Conservation (phyloP, 2,797 vertebrate species). For the Pogoniulus pusillus region DNA sequence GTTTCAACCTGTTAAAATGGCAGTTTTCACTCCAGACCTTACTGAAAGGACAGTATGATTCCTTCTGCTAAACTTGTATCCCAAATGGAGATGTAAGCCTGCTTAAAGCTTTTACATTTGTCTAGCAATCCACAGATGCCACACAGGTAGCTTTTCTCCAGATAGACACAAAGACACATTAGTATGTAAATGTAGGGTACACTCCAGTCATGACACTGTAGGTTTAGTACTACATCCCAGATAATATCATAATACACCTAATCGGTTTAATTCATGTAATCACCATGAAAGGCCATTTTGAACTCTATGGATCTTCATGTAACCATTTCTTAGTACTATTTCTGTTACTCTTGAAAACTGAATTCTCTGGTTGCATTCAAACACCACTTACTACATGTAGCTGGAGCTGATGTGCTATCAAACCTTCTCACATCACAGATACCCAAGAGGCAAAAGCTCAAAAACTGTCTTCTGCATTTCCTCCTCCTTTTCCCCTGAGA, state of each 20-base stretch:
- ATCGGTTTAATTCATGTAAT: neutral
- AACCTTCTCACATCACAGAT: neutral
- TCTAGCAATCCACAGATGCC: conserved; percentile 46
- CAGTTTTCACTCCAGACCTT: no score
- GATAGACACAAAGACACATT: conserved; percentile 10
- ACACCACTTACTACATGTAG: neutral
- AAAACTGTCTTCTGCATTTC: neutral
- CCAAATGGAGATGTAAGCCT: conserved; percentile 7
- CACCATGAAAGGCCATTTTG: neutral
- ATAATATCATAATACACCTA: neutral
- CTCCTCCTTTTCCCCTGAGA: neutral
- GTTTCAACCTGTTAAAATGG: neutral
- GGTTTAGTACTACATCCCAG: neutral
- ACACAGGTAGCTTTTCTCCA: conserved; percentile 15
- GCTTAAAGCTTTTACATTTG: conserved; percentile 40
- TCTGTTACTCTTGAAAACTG: neutral
- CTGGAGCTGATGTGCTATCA: neutral
- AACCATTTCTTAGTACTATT: neutral
- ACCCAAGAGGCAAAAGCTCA: neutral
- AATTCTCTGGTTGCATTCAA: neutral
- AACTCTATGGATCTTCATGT: neutral
- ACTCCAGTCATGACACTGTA: neutral
- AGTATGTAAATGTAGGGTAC: neutral
- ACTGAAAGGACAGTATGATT: neutral
- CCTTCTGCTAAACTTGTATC: neutral